Base-by-base conservation (phyloP, 1,140 invertebrate genomes). In the Drosophila auraria region DNA sequence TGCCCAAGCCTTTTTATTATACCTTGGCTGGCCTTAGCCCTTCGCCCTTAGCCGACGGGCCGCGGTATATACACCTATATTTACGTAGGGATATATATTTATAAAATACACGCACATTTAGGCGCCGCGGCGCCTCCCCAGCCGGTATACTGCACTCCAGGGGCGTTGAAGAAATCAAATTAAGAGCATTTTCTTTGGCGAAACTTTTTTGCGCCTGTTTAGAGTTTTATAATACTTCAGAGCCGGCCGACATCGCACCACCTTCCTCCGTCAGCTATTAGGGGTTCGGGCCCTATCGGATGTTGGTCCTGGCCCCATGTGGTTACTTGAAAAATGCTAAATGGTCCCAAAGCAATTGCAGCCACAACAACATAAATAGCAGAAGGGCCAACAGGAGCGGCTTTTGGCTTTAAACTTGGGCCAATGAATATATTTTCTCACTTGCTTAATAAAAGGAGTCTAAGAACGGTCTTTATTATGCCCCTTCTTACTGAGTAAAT, bases 121-220 rank as follows among this genome's bases (percentile, higher is more conserved):
- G 84, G 51, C 61, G 51, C 61, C 33, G 27, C 17, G 51, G 12
- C 14, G 51, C 51, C 72, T 36, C 53, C 11, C 33, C 30, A 25
- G 36, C 42, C 45, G 51, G 36, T 51, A 73, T 53, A 89, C 70
- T 77, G 79, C 82, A 86, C 86, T 89, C 86, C 82, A 82, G 86
- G 86, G 86, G 82, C 86, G 86, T 90, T 78, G 75, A 80, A 81
- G 87, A 90, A 90, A 90, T 90, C 87, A 91, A 91, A 90, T 90
- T 90, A 90, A 90, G 87, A 83, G 82, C 81, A 78, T 91, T 90
- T 90, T 69, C 84, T 71, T 87, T 76, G 66, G 81, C 56, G 53
- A 73, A 83, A 87, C 82, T 62, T 87, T 84, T 84, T 89, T 84
- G 58, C 68, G 73, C 84, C 62, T 83, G 84, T 83, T 89, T 87